Percentiles rank a stretch among this genome's conserved stretches.
Evolutionary conservation across 2,113 vertebrate species (phyloP).

Genomic region (zebrafish (Danio rerio)): DNA sequence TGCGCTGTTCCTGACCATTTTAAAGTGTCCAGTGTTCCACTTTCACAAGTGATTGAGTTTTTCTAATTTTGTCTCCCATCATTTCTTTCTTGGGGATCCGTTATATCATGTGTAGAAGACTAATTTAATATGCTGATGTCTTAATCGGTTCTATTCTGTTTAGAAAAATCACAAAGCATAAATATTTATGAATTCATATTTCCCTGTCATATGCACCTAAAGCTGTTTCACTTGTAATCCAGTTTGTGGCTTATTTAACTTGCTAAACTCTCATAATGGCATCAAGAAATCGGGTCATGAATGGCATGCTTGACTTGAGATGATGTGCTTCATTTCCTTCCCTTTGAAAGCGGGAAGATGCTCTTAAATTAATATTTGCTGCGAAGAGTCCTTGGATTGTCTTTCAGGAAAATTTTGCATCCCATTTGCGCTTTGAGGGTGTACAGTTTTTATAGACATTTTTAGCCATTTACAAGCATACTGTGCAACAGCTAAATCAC

Average conservation of each 20-base stretch:
- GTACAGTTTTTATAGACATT: conserved; percentile 26
- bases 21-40: neutral
- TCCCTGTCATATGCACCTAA: neutral
- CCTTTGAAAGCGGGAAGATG: neutral
- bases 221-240: conserved; percentile 1
- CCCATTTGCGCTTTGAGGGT: neutral
- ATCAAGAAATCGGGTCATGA: conserved; percentile 7
- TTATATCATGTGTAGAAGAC: neutral
- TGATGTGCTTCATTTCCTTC: neutral
- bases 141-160: neutral
- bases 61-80: neutral
- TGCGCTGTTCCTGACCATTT: neutral
- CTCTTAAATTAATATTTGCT: conserved; percentile 33
- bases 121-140: conserved; percentile 36
- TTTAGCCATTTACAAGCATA: conserved; percentile 35
- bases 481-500: conserved; percentile 29
- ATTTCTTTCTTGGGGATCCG: neutral
- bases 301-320: neutral
- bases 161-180: conserved; percentile 28
- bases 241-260: conserved; percentile 34
- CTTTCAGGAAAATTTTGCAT: conserved; percentile 30
- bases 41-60: neutral
- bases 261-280: conserved; percentile 3
- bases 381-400: conserved; percentile 39
- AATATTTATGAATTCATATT: conserved; percentile 18